Conservation (phyloP, 2,797 vertebrate species). For the Philypnodon macrostomus region DNA sequence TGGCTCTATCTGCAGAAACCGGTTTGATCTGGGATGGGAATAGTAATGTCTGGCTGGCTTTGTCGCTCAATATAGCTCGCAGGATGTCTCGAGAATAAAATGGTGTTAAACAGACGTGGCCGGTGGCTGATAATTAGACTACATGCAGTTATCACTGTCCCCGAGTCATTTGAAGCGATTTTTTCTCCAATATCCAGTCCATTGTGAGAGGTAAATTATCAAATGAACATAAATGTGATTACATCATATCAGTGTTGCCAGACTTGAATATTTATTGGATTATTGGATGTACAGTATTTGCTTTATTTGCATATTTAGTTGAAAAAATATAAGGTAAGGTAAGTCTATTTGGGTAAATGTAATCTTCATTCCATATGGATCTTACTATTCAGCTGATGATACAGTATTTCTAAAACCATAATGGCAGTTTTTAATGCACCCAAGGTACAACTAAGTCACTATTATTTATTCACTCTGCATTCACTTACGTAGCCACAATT, state of each 20-base stretch:
- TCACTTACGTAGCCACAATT: no score
- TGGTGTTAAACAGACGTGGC: slow-evolving; percentile 40
- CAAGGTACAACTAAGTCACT: no score
- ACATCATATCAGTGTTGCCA: not conserved
- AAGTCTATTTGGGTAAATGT: no score
- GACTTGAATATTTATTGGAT: not conserved
- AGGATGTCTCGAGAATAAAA: slow-evolving; percentile 39
- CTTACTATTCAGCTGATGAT: no score
- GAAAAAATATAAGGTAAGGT: no score
- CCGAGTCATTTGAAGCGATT: slow-evolving; percentile 13
- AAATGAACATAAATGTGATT: slow-evolving; percentile 8
- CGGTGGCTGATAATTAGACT: slow-evolving; percentile 31
- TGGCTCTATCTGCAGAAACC: slow-evolving; percentile 33
- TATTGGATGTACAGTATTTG: no score
- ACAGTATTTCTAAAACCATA: no score
- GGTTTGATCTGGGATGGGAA: slow-evolving; percentile 58
- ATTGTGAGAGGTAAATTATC: slow-evolving; percentile 23
- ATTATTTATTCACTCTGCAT: no score
- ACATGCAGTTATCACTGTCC: not conserved
- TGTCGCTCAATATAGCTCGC: slow-evolving; percentile 32
- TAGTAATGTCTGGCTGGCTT: slow-evolving; percentile 50
- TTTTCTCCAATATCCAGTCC: slow-evolving; percentile 23
- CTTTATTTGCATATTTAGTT: no score
- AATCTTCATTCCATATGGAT: no score
- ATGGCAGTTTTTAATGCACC: no score